These are phyloP conservation scores for Isoperla grammatica DNA, from an alignment of 2,888 invertebrate genomes.

Conservation along the genomic window DNA sequence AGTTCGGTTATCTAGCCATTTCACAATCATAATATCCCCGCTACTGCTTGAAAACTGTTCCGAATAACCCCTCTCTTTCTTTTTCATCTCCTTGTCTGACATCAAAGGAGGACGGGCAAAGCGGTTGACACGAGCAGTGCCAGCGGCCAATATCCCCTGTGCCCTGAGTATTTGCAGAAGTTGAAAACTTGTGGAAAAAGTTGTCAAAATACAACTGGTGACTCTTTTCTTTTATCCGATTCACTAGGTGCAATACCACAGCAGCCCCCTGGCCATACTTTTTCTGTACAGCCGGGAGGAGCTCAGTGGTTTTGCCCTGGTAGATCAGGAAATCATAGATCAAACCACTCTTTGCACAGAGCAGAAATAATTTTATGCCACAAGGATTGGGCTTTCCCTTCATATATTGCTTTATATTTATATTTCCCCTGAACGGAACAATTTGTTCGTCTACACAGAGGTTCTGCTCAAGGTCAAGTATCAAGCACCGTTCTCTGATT, in stretches of 20 bases:
- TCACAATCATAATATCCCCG: slow-evolving; percentile 28
- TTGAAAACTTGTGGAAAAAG: slow-evolving; percentile 14
- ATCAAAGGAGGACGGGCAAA: slow-evolving; percentile 23
- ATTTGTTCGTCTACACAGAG: slow-evolving; percentile 37
- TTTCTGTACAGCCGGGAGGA: slow-evolving; percentile 22
- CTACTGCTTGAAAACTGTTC: slow-evolving; percentile 29
- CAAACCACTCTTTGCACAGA: slow-evolving; percentile 33
- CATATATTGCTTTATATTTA: slow-evolving; percentile 35
- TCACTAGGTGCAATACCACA: slow-evolving; percentile 26
- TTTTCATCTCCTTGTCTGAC: slow-evolving; percentile 24
- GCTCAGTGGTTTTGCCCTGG: slow-evolving; percentile 38
- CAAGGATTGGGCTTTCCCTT: slow-evolving; percentile 35
- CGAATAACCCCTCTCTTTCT: slow-evolving; percentile 20
- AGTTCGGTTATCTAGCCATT: slow-evolving; percentile 37
- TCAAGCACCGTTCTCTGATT: slow-evolving; percentile 25
- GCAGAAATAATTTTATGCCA: slow-evolving; percentile 34
- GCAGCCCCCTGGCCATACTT: slow-evolving; percentile 18
- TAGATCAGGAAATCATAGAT: slow-evolving; percentile 36
- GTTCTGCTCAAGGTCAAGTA: slow-evolving; percentile 48
- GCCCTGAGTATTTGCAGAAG: too few species aligned
- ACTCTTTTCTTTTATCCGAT: slow-evolving; percentile 5
- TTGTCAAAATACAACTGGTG: slow-evolving; percentile 26
- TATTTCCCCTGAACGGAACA: slow-evolving; percentile 35
- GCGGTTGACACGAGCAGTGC: slow-evolving; percentile 10
- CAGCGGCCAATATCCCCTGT: too few species aligned